A percentile compares a stretch with the other conserved stretches of the same genome.
phyloP scores from a whole-genome alignment of 2,113 vertebrate species.

The Steatornis caripensis region DNA sequence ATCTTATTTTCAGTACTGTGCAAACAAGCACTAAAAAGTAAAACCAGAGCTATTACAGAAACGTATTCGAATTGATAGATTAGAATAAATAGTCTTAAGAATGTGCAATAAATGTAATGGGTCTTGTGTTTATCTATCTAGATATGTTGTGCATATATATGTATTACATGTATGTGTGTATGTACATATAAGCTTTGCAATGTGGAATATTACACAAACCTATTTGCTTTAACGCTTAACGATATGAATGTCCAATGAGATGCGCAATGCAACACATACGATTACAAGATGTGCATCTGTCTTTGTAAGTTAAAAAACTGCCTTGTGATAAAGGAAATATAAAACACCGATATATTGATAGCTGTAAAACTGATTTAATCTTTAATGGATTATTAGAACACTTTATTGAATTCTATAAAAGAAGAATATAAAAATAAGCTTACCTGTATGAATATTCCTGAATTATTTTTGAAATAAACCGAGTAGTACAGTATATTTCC shows the following conservation, averaged over 20 bases:
- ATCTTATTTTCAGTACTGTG: background rate
- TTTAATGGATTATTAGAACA: background rate
- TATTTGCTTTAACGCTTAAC: background rate
- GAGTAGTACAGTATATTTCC: conserved; percentile 85
- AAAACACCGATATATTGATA: background rate
- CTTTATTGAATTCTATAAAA: background rate
- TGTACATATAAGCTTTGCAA: background rate
- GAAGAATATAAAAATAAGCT: conserved; percentile 33
- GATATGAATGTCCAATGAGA: background rate
- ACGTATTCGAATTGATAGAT: background rate
- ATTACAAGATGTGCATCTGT: background rate
- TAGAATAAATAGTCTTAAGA: background rate
- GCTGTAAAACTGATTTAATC: background rate
- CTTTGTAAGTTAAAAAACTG: background rate
- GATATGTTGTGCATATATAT: background rate
- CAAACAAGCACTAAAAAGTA: background rate
- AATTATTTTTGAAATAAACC: conserved; percentile 80
- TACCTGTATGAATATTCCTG: conserved; percentile 79
- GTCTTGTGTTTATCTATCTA: background rate
- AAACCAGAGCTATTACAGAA: background rate
- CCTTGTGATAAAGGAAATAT: background rate
- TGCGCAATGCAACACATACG: background rate
- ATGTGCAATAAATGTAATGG: background rate
- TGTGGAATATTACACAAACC: background rate
- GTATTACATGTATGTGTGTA: background rate